Evolutionary conservation across 2,888 invertebrate genomes (phyloP).

Genomic region (Frankliniella intonsa): DNA sequence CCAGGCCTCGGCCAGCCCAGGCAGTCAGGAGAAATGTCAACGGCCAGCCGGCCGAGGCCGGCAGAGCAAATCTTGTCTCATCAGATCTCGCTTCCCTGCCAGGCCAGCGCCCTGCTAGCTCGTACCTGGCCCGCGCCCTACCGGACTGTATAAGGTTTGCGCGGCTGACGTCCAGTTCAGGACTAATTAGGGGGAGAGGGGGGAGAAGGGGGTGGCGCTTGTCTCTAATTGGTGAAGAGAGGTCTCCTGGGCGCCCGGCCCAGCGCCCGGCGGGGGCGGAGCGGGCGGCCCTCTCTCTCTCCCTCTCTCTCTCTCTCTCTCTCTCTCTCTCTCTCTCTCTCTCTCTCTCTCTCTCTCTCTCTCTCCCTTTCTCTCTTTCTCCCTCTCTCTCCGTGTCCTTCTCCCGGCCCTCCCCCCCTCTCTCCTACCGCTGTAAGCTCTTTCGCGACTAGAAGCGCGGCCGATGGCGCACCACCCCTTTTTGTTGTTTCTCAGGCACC

Average conservation of each 20-base stretch:
- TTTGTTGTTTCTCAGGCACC: too few relatives aligned
- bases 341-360: conserved; percentile 28
- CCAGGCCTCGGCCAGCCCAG: too few relatives aligned
- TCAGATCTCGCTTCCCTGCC: too few relatives aligned
- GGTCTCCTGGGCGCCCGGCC: neutral
- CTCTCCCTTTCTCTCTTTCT: conserved; percentile 46
- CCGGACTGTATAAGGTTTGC: too few relatives aligned
- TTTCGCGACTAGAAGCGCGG: too few relatives aligned
- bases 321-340: conserved; percentile 7
- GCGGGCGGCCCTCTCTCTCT: neutral
- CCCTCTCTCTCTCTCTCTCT: conserved; percentile 36
- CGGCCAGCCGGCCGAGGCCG: too few relatives aligned
- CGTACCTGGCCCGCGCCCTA: too few relatives aligned
- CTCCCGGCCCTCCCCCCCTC: neutral
- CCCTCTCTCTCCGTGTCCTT: conserved; percentile 30
- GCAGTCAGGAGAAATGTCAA: too few relatives aligned
- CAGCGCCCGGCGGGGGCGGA: neutral
- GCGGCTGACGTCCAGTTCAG: too few relatives aligned
- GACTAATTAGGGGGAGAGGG: neutral
- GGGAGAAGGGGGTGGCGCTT: neutral
- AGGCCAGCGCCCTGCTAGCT: too few relatives aligned
- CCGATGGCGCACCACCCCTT: too few relatives aligned
- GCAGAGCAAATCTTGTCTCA: too few relatives aligned
- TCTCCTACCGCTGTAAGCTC: neutral
- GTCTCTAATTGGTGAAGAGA: neutral